Evolutionary conservation across 2,797 vertebrate genomes (phyloP).

Genomic region (Sphenodon punctatus): DNA sequence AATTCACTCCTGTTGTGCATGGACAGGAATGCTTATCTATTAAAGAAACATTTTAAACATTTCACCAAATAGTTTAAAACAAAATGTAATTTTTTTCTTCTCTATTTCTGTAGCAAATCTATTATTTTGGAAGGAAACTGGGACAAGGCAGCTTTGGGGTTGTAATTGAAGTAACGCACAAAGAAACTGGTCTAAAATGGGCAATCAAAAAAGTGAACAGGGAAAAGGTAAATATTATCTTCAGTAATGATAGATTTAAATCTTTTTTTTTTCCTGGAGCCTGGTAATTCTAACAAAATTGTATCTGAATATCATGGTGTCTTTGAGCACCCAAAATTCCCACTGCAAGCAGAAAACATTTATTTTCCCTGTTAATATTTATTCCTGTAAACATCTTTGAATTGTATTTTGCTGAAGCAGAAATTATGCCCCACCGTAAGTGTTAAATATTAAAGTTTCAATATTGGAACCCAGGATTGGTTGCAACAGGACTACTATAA

Average conservation of each 20-base stretch:
- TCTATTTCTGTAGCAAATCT: constrained; percentile 77
- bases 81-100: background rate
- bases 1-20: too few species aligned
- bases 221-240: constrained; percentile 74
- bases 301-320: background rate
- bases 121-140: constrained; percentile 83
- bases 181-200: constrained; percentile 80
- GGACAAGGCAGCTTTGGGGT: constrained; percentile 87
- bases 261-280: background rate
- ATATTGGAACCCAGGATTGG: background rate
- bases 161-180: constrained; percentile 84
- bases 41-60: background rate
- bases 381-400: background rate
- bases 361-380: background rate
- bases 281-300: background rate
- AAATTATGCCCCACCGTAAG: background rate
- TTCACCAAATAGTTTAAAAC: background rate
- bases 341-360: background rate
- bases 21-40: background rate
- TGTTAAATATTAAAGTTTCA: background rate
- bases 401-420: background rate
- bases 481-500: background rate
- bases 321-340: background rate
- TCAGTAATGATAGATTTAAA: background rate
- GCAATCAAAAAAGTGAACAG: constrained; percentile 86